Conservation (phyloP, 2,888 invertebrate species). For the Rhyacophila evoluta region DNA sequence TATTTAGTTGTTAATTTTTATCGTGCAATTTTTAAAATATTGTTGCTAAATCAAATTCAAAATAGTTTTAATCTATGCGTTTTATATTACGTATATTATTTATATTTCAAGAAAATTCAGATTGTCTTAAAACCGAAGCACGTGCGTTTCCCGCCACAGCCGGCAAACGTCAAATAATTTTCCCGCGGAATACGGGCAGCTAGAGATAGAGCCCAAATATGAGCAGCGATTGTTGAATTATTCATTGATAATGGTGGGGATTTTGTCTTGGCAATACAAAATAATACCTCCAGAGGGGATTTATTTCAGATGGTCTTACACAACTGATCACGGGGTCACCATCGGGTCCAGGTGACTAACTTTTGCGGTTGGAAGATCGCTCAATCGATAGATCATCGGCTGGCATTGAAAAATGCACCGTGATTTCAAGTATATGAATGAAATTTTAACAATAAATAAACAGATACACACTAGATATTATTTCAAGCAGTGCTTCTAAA, state of each 20-base stretch:
- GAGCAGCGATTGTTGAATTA: slow-evolving; percentile 28
- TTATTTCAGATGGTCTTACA: not conserved
- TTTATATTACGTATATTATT: too few species aligned
- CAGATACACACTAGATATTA: too few species aligned
- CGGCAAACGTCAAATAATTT: slow-evolving; percentile 43
- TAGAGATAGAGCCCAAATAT: not conserved
- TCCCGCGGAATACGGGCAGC: slow-evolving; percentile 40
- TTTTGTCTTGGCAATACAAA: not conserved
- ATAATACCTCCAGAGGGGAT: not conserved
- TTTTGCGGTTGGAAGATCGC: not conserved
- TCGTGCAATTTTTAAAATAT: too few species aligned
- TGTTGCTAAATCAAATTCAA: too few species aligned
- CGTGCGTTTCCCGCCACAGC: slow-evolving; percentile 32
- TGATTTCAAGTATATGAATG: too few species aligned
- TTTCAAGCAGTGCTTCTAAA: too few species aligned
- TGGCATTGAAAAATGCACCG: not conserved
- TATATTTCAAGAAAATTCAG: not conserved
- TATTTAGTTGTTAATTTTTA: too few species aligned
- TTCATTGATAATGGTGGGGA: not conserved
- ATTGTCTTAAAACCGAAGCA: not conserved
- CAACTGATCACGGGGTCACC: not conserved
- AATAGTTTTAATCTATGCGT: not conserved
- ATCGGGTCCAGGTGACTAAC: not conserved
- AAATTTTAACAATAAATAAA: too few species aligned
- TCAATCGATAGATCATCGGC: not conserved